A percentile compares a stretch with the other conserved stretches of the same genome.
These are phyloP conservation scores for Acleris laterana DNA, from an alignment of 2,888 invertebrate genomes.

Conservation along the genomic window DNA sequence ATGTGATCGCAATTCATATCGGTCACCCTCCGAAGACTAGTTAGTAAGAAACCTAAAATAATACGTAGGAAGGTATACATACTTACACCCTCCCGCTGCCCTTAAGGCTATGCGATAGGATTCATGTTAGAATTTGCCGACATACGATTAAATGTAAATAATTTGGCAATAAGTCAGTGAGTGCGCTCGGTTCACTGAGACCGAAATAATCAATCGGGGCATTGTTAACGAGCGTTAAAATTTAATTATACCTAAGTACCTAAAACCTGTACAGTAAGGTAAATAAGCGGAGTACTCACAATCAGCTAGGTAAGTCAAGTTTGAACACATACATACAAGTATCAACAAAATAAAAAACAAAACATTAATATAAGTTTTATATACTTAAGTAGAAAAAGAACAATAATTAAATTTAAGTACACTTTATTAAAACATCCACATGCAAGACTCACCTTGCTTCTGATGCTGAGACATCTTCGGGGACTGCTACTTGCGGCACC, in stretches of 20 bases:
- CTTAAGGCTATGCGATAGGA: background rate
- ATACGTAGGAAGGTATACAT: background rate
- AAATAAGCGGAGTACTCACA: no score
- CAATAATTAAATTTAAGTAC: background rate
- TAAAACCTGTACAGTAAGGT: no score
- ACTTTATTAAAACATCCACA: conserved; percentile 28
- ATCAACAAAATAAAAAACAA: no score
- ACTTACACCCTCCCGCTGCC: background rate
- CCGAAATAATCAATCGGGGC: background rate
- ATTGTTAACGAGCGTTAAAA: conserved; percentile 9
- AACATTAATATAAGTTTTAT: no score
- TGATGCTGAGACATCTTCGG: conserved; percentile 49
- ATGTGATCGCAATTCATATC: no score
- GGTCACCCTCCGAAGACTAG: no score
- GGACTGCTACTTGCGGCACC: conserved; percentile 49
- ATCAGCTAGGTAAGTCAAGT: no score
- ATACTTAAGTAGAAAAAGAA: background rate
- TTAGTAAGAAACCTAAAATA: background rate
- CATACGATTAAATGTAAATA: background rate
- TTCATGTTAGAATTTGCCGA: background rate
- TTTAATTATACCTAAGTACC: no score
- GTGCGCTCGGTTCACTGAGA: conserved; percentile 7
- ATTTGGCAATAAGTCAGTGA: conserved; percentile 4
- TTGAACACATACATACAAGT: no score
- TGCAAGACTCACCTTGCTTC: conserved; percentile 64